These are phyloP conservation scores for Mesembrinibis cayennensis DNA, from an alignment of 2,113 vertebrate genomes.

Conservation along the genomic window DNA sequence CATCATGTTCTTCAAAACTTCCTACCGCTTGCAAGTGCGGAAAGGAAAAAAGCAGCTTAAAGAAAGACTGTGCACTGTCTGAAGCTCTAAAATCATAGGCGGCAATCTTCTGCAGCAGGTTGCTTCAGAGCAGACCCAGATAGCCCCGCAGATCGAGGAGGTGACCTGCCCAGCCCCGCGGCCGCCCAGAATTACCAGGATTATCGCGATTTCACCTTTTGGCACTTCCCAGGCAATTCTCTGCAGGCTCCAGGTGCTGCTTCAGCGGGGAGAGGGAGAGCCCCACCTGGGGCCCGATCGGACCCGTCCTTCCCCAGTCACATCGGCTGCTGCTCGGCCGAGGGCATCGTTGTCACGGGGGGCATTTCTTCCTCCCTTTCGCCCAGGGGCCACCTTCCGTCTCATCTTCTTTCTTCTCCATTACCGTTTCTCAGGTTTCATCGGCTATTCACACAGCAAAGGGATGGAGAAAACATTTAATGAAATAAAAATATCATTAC, in stretches of 20 bases:
- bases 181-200: not conserved
- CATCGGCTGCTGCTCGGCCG: conserved; percentile 77
- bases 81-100: not conserved
- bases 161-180: no score
- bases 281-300: not conserved
- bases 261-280: no score
- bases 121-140: not conserved
- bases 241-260: not conserved
- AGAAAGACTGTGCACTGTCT: not conserved
- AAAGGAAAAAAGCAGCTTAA: not conserved
- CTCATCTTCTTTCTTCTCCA: conserved; percentile 77
- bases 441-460: conserved; percentile 61
- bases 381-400: conserved; percentile 76
- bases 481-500: no score
- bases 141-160: not conserved
- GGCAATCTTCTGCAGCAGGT: not conserved
- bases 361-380: conserved; percentile 69
- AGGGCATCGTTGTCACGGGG: conserved; percentile 70
- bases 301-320: conserved; percentile 78
- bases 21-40: accelerated
- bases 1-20: not conserved
- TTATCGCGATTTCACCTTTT: not conserved
- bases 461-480: not conserved
- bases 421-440: conserved; percentile 85
- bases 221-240: not conserved